A percentile compares a stretch with the other conserved stretches of the same genome.
phyloP scores from a whole-genome alignment of 2,888 invertebrate genomes.

The Eulithis prunata region DNA sequence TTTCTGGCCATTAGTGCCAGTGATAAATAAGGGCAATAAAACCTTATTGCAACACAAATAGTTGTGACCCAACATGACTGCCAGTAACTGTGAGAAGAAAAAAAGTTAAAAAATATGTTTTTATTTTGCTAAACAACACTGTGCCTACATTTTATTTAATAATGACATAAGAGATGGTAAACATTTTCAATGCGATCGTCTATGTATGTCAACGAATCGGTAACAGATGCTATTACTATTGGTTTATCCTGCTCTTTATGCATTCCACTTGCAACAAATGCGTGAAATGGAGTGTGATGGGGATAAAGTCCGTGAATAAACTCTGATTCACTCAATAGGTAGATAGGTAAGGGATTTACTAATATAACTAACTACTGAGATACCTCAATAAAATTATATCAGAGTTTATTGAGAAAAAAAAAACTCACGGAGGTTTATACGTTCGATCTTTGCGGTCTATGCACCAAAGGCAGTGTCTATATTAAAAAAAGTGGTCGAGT shows the following conservation, averaged over 20 bases:
- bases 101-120: not conserved
- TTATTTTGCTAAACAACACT: not conserved
- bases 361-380: too few relatives aligned
- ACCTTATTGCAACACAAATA: conserved; percentile 22
- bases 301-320: conserved; percentile 17
- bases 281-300: conserved; percentile 29
- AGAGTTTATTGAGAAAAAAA: too few relatives aligned
- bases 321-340: conserved; percentile 6
- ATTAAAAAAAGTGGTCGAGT: too few relatives aligned
- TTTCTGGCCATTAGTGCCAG: conserved; percentile 16
- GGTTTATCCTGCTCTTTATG: conserved; percentile 21
- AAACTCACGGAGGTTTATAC: too few relatives aligned
- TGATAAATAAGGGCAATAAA: conserved; percentile 21
- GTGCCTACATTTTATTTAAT: too few relatives aligned
- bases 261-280: conserved; percentile 20
- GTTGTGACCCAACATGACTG: conserved; percentile 6
- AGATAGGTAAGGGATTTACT: too few relatives aligned
- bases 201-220: conserved; percentile 1
- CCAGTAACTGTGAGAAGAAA: not conserved
- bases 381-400: too few relatives aligned
- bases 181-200: not conserved
- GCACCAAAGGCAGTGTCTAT: too few relatives aligned
- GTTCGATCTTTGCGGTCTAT: too few relatives aligned
- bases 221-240: conserved; percentile 13
- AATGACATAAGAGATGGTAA: too few relatives aligned